Evolutionary conservation across 2,113 vertebrate genomes (phyloP).

Genomic region (Thryonomys swinderianus): DNA sequence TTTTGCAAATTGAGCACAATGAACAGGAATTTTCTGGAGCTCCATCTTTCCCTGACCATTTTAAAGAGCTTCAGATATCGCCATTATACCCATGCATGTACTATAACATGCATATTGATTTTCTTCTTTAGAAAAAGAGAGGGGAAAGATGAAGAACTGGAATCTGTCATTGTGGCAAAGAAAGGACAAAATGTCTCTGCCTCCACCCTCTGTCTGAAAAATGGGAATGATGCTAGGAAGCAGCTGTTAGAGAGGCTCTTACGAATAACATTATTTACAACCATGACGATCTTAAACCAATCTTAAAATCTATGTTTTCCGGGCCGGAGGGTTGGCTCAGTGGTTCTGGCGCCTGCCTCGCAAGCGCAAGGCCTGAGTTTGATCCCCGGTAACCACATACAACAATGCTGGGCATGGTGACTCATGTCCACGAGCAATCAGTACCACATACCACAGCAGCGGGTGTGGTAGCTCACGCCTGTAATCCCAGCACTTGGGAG

Average conservation of each 20-base stretch:
- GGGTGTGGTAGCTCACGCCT: no score
- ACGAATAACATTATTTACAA: constrained; percentile 47
- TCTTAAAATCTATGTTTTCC: constrained; percentile 17
- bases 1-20: background rate
- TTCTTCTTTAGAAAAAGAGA: constrained; percentile 23
- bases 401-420: no score
- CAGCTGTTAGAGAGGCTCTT: background rate
- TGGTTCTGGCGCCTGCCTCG: no score
- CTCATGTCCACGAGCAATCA: no score
- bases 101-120: background rate
- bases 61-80: background rate
- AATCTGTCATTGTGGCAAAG: constrained; percentile 16
- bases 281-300: constrained; percentile 27
- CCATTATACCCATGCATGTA: constrained; percentile 6
- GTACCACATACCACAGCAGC: no score
- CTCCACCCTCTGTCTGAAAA: constrained; percentile 33
- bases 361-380: no score
- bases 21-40: constrained; percentile 16
- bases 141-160: background rate
- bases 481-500: no score
- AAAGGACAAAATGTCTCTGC: constrained; percentile 8
- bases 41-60: background rate
- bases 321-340: no score
- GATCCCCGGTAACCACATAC: no score
- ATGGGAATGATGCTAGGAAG: background rate